Evolutionary conservation across 2,888 invertebrate species (phyloP), one percentile per base, ranked within the genome.

Genomic region (Stenodema calcarata): DNA sequence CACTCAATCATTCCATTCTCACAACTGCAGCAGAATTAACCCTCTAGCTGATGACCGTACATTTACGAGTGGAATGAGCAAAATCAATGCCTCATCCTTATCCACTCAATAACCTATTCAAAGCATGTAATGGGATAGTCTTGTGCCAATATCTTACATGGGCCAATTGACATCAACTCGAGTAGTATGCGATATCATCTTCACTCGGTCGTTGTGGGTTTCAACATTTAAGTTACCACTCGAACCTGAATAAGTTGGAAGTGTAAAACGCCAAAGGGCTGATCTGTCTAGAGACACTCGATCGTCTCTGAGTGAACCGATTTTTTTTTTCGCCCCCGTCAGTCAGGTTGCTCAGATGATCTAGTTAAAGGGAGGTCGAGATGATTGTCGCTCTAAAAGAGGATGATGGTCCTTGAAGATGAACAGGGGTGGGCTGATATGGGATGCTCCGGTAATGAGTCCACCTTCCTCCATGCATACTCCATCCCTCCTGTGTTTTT

Each of bases 351-450:
- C 73, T 73, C 14, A 73, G 73, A 35, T 73, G 73, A 73, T 73
- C 73, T 73, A 73, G 73, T 73, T 73, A 73, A 41, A 73, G 73
- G 41, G 73, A 73, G 73, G 73, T 30, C 73, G 73, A 73, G 73
- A 73, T 73, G 73, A 73, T 73, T 73, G 73, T 73, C 73, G 35
- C 35, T 35, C 73, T 62, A 73, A n/a, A n/a, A 30, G 35, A 35
- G 18, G 73, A 16, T 18, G 73, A 73, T 73, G 73, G 73, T 41
- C 30, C 73, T 73, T 41, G 73, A 73, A 73, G 73, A 73, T 73
- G 73, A 73, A 30, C 73, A 41, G 73, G 73, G n/a, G 28, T 14
- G 16, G 12, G n/a, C 73, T 73, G 73, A 73, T 73, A 41, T 30
- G 73, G n/a, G 73, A 18, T 30, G 73, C 4, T 14, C 18, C 23